phyloP scores from a whole-genome alignment of 2,113 vertebrate species.

The Bambusicola thoracicus region DNA sequence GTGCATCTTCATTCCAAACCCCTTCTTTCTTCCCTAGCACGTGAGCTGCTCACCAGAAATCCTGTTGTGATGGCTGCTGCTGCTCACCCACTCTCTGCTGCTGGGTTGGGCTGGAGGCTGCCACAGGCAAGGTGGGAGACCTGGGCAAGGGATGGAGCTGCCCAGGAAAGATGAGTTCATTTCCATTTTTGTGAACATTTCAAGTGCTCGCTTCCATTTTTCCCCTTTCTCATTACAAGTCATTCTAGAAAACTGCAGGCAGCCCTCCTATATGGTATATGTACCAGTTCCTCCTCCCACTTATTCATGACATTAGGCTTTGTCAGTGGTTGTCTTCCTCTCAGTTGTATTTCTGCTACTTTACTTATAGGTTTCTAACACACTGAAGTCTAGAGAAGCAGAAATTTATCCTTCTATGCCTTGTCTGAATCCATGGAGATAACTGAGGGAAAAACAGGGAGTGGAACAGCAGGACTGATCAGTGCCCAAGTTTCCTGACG shows the following conservation, averaged over 20 bases:
- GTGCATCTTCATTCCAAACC: neutral
- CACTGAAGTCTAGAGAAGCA: neutral
- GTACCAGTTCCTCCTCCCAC: neutral
- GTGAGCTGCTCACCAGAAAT: neutral
- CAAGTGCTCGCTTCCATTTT: neutral
- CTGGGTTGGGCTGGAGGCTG: neutral
- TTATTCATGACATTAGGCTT: neutral
- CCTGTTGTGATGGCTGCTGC: neutral
- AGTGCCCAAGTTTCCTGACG: neutral
- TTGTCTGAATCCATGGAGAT: neutral
- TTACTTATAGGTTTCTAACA: neutral
- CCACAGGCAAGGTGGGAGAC: neutral
- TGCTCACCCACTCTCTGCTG: neutral
- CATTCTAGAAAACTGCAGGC: neutral
- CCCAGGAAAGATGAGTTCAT: neutral
- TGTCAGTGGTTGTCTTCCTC: neutral
- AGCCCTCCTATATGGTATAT: rapidly evolving
- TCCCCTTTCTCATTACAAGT: neutral
- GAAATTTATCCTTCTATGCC: neutral
- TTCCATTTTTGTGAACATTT: neutral
- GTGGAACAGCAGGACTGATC: neutral
- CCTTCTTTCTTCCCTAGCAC: neutral
- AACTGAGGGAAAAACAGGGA: neutral
- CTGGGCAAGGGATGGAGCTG: neutral
- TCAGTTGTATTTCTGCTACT: neutral